A percentile compares a stretch with the other conserved stretches of the same genome.
phyloP scores from a whole-genome alignment of 2,888 invertebrate species.

The Prionchulus punctatus region DNA sequence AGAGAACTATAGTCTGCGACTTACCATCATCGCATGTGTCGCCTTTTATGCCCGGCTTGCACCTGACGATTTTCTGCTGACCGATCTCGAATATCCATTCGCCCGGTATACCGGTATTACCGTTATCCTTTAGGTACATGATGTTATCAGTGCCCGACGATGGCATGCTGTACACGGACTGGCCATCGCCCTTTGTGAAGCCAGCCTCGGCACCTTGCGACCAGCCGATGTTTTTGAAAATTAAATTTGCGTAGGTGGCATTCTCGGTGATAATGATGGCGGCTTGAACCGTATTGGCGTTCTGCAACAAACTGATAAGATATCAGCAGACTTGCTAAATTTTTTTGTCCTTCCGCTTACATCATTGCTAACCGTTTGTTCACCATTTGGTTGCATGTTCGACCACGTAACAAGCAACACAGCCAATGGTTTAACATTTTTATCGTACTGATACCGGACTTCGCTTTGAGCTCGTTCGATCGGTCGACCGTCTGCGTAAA shows the following conservation, averaged over 20 bases:
- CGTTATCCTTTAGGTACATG: constrained; percentile 29
- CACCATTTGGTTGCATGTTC: constrained; percentile 28
- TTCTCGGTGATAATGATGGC: constrained; percentile 27
- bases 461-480: constrained; percentile 29
- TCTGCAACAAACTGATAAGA: constrained; percentile 16
- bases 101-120: constrained; percentile 28
- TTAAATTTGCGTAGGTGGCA: constrained; percentile 29
- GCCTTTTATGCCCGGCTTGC: constrained; percentile 30
- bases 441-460: constrained; percentile 31
- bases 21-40: constrained; percentile 30
- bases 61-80: constrained; percentile 20
- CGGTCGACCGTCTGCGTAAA: constrained; percentile 22
- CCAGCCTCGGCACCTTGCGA: constrained; percentile 31
- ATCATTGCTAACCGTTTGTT: constrained; percentile 21
- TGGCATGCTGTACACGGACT: constrained; percentile 22
- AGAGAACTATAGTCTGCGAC: too few relatives aligned
- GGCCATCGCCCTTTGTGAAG: constrained; percentile 25
- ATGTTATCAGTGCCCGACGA: constrained; percentile 29
- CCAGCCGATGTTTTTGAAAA: constrained; percentile 31
- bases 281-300: constrained; percentile 31
- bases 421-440: constrained; percentile 21
- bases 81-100: constrained; percentile 31
- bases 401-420: constrained; percentile 28
- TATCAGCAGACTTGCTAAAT: neutral
- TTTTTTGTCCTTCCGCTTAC: too few relatives aligned